Percentiles rank a stretch among this genome's conserved stretches.
Conservation (phyloP, 2,888 invertebrate genomes). For the Sialis lutaria region DNA sequence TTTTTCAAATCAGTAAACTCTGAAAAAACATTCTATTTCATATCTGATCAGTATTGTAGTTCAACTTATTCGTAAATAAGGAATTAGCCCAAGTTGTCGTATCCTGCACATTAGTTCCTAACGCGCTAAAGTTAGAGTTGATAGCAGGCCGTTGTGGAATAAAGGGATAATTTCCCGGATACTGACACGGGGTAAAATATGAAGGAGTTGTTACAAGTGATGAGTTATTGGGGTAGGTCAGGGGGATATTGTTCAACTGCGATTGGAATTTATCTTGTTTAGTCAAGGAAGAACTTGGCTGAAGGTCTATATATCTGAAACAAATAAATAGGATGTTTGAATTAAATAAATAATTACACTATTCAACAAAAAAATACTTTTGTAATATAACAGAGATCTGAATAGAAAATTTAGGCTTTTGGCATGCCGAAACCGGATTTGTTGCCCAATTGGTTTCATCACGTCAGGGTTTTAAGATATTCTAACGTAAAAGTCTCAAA, state of each 20-base stretch:
- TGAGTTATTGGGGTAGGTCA: constrained; percentile 9
- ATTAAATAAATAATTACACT: too few species aligned
- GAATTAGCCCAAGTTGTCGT: not conserved
- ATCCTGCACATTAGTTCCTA: not conserved
- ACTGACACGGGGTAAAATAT: constrained; percentile 21
- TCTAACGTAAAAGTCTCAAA: too few species aligned
- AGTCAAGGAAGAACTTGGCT: constrained; percentile 17
- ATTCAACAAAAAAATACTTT: too few species aligned
- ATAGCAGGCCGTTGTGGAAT: constrained; percentile 17
- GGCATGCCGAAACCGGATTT: too few species aligned
- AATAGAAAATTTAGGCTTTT: too few species aligned
- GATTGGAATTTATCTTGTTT: constrained; percentile 20
- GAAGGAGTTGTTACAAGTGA: constrained; percentile 13
- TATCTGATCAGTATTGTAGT: too few species aligned
- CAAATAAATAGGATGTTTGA: too few species aligned
- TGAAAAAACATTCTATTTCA: not conserved
- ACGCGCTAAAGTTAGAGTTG: not conserved
- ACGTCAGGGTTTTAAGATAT: too few species aligned
- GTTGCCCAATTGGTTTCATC: too few species aligned
- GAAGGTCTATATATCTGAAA: constrained; percentile 21
- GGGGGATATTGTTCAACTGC: constrained; percentile 8
- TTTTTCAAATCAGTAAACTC: too few species aligned
- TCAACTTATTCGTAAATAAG: too few species aligned
- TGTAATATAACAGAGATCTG: too few species aligned
- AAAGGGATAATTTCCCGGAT: constrained; percentile 25